Conservation (phyloP, 2,113 vertebrate genomes). For the Ptilorrhoa leucosticta region DNA sequence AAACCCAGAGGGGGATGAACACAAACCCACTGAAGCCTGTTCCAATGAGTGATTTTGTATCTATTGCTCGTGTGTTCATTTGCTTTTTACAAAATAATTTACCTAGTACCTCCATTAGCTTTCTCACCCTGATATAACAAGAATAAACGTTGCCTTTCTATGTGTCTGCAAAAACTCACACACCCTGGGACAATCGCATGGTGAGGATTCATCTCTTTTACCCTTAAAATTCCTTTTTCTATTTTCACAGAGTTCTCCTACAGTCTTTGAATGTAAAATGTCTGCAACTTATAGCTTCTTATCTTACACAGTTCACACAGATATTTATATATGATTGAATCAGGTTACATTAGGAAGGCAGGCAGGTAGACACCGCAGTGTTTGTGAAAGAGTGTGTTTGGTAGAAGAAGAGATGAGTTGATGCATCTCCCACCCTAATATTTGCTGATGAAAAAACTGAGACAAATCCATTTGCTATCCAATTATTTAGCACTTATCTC, state of each 20-base stretch:
- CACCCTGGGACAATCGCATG: rapidly evolving
- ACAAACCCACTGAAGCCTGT: background rate
- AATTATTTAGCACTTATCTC: background rate
- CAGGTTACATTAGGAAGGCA: background rate
- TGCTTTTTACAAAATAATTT: background rate
- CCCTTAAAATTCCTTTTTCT: background rate
- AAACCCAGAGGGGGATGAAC: background rate
- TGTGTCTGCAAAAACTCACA: background rate
- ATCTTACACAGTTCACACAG: background rate
- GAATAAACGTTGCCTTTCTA: background rate
- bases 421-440: background rate
- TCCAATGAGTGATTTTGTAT: background rate
- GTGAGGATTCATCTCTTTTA: background rate
- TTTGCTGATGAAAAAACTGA: background rate
- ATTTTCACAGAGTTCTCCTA: background rate
- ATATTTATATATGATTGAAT: background rate
- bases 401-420: background rate
- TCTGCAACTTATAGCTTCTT: background rate
- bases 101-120: background rate
- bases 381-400: background rate
- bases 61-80: background rate
- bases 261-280: background rate
- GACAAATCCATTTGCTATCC: background rate
- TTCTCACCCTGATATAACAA: background rate
- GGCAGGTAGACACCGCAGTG: rapidly evolving